Evolutionary conservation across 1,140 invertebrate genomes (phyloP).

Genomic region (Apocrypta bakeri): DNA sequence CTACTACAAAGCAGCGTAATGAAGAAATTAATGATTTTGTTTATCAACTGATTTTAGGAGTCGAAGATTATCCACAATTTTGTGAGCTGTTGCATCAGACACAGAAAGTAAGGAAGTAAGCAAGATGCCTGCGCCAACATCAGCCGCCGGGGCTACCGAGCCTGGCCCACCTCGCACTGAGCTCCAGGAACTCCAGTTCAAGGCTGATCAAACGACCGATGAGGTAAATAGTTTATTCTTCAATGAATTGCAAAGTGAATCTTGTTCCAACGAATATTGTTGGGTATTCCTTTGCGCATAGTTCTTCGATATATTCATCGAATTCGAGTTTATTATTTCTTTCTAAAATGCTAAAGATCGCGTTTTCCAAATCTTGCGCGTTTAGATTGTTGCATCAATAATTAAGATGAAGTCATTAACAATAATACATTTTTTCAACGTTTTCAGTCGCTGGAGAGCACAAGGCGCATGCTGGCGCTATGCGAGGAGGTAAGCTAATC

Average conservation of each 20-base stretch:
- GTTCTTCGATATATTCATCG: no score
- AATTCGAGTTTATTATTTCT: no score
- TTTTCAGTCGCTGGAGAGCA: constrained; percentile 97
- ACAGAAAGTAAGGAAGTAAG: no score
- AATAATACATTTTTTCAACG: constrained; percentile 35
- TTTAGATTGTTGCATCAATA: no score
- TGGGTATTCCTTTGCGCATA: no score
- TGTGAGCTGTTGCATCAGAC: not conserved
- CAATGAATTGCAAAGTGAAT: no score
- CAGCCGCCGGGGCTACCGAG: constrained; percentile 74
- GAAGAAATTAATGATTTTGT: not conserved
- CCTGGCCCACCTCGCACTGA: constrained; percentile 87
- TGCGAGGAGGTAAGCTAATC: constrained; percentile 93
- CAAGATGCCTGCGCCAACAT: constrained; percentile 77
- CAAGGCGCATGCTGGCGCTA: constrained; percentile 94
- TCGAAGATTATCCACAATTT: no score
- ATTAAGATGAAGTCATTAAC: no score
- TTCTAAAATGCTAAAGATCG: no score
- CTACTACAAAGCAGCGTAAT: no score
- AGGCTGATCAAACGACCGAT: constrained; percentile 91
- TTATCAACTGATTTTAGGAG: constrained; percentile 39
- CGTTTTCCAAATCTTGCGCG: no score
- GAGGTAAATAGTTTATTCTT: constrained; percentile 79
- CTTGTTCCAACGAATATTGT: no score
- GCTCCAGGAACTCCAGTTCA: constrained; percentile 92